Evolutionary conservation across 2,888 invertebrate species (phyloP).

Genomic region (Hydrotaea diabolus): DNA sequence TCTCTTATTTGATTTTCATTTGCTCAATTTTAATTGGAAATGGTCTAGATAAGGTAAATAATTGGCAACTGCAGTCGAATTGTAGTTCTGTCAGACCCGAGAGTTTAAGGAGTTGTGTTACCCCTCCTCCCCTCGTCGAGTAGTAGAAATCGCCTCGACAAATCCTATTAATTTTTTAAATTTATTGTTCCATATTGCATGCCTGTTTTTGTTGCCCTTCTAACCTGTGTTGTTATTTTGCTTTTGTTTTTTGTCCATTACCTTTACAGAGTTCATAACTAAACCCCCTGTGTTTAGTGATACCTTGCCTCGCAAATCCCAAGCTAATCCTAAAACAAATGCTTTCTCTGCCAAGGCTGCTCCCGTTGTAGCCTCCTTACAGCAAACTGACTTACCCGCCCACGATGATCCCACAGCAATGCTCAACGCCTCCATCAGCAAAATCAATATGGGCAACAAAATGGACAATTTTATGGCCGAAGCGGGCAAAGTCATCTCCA

Average conservation of each 20-base stretch:
- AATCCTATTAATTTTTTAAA: too few species aligned
- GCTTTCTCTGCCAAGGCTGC: conserved; percentile 48
- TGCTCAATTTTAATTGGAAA: too few species aligned
- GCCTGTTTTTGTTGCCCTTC: conserved; percentile 25
- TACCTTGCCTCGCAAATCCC: conserved; percentile 70
- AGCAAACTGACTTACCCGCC: conserved; percentile 56
- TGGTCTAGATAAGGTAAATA: too few species aligned
- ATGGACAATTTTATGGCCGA: conserved; percentile 78
- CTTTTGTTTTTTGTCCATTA: conserved; percentile 63
- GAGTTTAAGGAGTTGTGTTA: too few species aligned
- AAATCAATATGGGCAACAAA: conserved; percentile 76
- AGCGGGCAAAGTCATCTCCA: conserved; percentile 80
- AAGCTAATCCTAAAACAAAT: conserved; percentile 55
- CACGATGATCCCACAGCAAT: conserved; percentile 74
- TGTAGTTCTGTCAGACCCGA: too few species aligned
- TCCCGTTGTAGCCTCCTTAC: conserved; percentile 49
- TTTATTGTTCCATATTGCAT: neutral
- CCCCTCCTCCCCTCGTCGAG: too few species aligned
- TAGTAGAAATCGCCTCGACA: too few species aligned
- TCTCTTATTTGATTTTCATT: too few species aligned
- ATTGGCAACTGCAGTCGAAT: too few species aligned
- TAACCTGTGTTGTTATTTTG: conserved; percentile 55
- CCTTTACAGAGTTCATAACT: conserved; percentile 69
- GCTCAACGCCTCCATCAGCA: conserved; percentile 78
- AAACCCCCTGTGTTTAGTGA: conserved; percentile 72